These are phyloP conservation scores for Ctenosaura bakeri DNA, from an alignment of 2,797 vertebrate genomes.

Conservation along the genomic window DNA sequence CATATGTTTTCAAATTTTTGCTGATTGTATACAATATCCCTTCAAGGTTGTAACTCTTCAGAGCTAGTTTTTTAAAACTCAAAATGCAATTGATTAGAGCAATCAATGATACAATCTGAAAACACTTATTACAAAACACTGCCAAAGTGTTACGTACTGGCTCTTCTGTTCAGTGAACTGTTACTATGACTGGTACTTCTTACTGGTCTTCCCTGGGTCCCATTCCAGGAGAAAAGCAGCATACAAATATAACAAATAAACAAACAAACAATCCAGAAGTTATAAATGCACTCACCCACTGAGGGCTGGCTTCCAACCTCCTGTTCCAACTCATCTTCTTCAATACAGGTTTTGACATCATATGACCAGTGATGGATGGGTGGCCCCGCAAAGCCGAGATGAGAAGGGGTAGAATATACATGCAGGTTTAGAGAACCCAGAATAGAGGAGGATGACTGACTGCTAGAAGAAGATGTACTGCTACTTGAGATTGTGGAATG, in stretches of 20 bases:
- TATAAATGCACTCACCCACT: slow-evolving; percentile 76
- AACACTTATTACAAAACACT: not conserved
- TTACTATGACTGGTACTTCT: not conserved
- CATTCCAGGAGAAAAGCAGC: no score
- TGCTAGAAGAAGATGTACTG: slow-evolving; percentile 89
- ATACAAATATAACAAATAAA: no score
- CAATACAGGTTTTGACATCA: slow-evolving; percentile 80
- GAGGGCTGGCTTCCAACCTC: slow-evolving; percentile 82
- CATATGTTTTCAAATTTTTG: not conserved
- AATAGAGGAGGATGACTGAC: slow-evolving; percentile 87
- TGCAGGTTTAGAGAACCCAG: slow-evolving; percentile 86
- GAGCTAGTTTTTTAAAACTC: not conserved
- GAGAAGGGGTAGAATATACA: slow-evolving; percentile 76
- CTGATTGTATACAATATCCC: not conserved
- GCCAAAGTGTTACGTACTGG: no score
- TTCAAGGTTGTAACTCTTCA: no score
- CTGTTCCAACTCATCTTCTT: slow-evolving; percentile 88
- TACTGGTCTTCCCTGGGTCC: not conserved
- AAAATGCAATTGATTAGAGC: not conserved
- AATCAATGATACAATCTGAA: not conserved
- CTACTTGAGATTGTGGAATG: slow-evolving; percentile 90
- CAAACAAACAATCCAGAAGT: no score
- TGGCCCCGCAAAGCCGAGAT: slow-evolving; percentile 70
- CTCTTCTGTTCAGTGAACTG: not conserved
- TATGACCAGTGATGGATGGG: slow-evolving; percentile 84